Percentiles rank a stretch among this genome's conserved stretches.
Evolutionary conservation across 2,888 invertebrate genomes (phyloP).

Genomic region (Drosophila mercatorum): DNA sequence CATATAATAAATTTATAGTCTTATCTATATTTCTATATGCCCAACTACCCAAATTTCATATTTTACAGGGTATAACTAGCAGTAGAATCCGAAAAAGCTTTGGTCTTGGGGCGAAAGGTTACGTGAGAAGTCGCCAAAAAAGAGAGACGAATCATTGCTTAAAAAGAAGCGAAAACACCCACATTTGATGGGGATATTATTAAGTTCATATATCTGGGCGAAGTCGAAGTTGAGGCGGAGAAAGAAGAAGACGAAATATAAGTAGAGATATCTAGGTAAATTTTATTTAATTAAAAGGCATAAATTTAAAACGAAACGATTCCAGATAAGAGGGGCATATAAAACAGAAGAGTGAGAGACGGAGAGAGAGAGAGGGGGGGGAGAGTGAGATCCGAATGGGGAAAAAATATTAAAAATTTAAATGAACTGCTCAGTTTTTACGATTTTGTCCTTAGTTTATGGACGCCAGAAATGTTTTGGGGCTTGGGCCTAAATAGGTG

Average conservation of each 20-base stretch:
- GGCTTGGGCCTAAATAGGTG: slow-evolving; percentile 13
- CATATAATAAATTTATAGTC: no score
- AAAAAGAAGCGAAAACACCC: slow-evolving; percentile 33
- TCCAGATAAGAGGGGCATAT: slow-evolving; percentile 43
- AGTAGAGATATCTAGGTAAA: slow-evolving; percentile 50
- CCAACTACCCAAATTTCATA: rapidly evolving
- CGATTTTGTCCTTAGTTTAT: slow-evolving; percentile 79
- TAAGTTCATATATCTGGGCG: slow-evolving; percentile 50
- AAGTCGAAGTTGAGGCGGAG: slow-evolving; percentile 1
- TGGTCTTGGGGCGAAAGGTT: slow-evolving; percentile 1
- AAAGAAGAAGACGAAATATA: slow-evolving; percentile 1
- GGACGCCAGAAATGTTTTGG: slow-evolving; percentile 22
- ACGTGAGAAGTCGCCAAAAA: slow-evolving; percentile 16
- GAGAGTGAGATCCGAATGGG: slow-evolving; percentile 38
- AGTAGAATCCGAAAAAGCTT: slow-evolving; percentile 8
- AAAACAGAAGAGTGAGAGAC: slow-evolving; percentile 43
- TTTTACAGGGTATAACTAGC: slow-evolving; percentile 5
- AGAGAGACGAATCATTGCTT: slow-evolving; percentile 42
- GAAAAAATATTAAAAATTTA: slow-evolving; percentile 78
- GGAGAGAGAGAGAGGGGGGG: not conserved
- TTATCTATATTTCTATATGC: no score
- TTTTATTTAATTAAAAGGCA: slow-evolving; percentile 79
- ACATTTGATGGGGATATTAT: slow-evolving; percentile 61
- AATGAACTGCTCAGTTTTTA: slow-evolving; percentile 80
- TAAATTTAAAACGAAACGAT: slow-evolving; percentile 65